Conservation (phyloP, 2,888 invertebrate genomes). For the Sesia bembeciformis region DNA sequence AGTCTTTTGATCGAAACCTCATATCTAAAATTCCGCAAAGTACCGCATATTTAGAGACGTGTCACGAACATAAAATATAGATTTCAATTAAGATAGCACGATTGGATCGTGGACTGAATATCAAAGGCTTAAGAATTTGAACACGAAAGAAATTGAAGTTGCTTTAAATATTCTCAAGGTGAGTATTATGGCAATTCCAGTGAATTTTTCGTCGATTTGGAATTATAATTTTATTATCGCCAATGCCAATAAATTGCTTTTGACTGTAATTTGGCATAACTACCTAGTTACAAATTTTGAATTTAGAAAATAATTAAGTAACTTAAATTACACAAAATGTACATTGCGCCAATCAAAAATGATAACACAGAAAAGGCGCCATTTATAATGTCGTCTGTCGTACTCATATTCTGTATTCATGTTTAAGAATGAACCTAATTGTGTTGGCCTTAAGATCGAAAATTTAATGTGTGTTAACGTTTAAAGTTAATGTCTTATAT, state of each 20-base stretch:
- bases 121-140: slow-evolving; percentile 2
- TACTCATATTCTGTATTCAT: no score
- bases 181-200: not conserved
- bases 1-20: not conserved
- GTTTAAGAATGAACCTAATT: no score
- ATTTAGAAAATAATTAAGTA: no score
- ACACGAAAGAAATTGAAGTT: slow-evolving; percentile 1
- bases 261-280: no score
- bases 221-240: not conserved
- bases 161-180: not conserved
- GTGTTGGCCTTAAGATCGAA: no score
- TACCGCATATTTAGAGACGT: not conserved
- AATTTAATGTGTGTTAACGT: no score
- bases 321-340: no score
- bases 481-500: no score
- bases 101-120: slow-evolving; percentile 1
- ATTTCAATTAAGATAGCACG: slow-evolving; percentile 3
- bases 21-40: not conserved
- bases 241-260: not conserved
- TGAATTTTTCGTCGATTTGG: not conserved
- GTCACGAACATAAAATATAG: not conserved
- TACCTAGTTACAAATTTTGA: no score
- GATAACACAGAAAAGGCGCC: no score
- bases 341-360: no score
- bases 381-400: no score